phyloP scores from a whole-genome alignment of 2,797 vertebrate species.

The Phataginus tricuspis region DNA sequence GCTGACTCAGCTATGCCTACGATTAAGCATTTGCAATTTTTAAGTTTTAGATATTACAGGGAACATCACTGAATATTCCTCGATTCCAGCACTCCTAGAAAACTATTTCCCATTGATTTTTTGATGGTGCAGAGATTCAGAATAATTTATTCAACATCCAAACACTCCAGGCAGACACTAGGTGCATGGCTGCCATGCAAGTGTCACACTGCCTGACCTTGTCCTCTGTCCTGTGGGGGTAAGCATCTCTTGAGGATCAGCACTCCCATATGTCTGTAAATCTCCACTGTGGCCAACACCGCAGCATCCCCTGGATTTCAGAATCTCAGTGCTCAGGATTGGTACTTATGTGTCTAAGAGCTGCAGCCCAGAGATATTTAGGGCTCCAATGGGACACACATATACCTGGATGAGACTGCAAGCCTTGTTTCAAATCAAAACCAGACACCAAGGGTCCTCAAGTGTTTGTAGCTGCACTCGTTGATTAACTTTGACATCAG shows the following conservation, averaged over 20 bases:
- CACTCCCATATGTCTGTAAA: constrained; percentile 91
- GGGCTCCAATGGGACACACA: constrained; percentile 70
- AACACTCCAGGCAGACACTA: background rate
- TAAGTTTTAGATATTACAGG: background rate
- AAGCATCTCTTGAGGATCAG: constrained; percentile 90
- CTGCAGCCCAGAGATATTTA: constrained; percentile 87
- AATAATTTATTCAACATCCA: background rate
- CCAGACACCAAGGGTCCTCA: constrained; percentile 91
- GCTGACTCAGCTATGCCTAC: background rate
- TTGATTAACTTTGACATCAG: constrained; percentile 90
- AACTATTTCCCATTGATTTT: background rate
- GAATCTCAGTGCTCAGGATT: too few species aligned
- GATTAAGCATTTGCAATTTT: background rate
- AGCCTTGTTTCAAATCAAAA: constrained; percentile 94
- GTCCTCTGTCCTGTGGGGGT: constrained; percentile 88
- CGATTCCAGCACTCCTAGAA: background rate
- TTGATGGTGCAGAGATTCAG: background rate
- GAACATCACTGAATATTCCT: background rate
- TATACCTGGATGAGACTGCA: constrained; percentile 90
- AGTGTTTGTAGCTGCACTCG: constrained; percentile 87
- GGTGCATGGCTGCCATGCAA: background rate
- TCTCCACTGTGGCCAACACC: constrained; percentile 88
- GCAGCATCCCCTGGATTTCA: constrained; percentile 89
- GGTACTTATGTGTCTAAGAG: constrained; percentile 76
- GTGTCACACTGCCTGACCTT: accelerated